These are phyloP conservation scores for Pseudeuparius sepicola DNA, from an alignment of 2,888 invertebrate species.

Conservation along the genomic window DNA sequence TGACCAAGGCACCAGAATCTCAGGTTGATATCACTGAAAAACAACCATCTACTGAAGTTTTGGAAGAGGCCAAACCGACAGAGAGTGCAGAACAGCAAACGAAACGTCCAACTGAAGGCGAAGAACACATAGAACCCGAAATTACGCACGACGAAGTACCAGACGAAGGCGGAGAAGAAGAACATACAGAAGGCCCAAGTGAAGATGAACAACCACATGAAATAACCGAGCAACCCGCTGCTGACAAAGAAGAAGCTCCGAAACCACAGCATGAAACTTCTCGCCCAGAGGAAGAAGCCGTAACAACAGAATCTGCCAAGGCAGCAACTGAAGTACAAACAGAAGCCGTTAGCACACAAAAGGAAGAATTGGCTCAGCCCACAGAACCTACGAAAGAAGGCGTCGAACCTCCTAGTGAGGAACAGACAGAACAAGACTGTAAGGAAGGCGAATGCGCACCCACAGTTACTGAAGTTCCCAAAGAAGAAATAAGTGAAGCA, in stretches of 20 bases:
- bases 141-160: too few relatives aligned
- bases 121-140: too few relatives aligned
- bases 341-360: slow-evolving; percentile 2
- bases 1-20: slow-evolving; percentile 3
- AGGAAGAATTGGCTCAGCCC: slow-evolving; percentile 3
- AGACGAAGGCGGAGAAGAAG: too few relatives aligned
- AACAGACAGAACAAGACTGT: slow-evolving; percentile 3
- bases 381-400: slow-evolving; percentile 11
- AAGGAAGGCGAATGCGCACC: slow-evolving; percentile 12
- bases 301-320: slow-evolving; percentile 10
- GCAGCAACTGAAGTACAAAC: slow-evolving; percentile 12
- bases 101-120: too few relatives aligned
- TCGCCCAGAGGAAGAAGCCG: slow-evolving; percentile 9
- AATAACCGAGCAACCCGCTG: slow-evolving; percentile 7
- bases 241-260: slow-evolving; percentile 11
- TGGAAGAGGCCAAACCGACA: slow-evolving; percentile 2
- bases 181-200: slow-evolving; percentile 1
- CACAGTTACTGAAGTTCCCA: slow-evolving; percentile 15
- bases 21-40: slow-evolving; percentile 10
- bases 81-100: slow-evolving; percentile 14
- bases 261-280: slow-evolving; percentile 13
- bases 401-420: not conserved
- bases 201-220: slow-evolving; percentile 11
- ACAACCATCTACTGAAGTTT: too few relatives aligned
- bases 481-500: too few relatives aligned